Base-by-base conservation (phyloP, 1,140 invertebrate genomes). In the Papilio aristodemus region DNA sequence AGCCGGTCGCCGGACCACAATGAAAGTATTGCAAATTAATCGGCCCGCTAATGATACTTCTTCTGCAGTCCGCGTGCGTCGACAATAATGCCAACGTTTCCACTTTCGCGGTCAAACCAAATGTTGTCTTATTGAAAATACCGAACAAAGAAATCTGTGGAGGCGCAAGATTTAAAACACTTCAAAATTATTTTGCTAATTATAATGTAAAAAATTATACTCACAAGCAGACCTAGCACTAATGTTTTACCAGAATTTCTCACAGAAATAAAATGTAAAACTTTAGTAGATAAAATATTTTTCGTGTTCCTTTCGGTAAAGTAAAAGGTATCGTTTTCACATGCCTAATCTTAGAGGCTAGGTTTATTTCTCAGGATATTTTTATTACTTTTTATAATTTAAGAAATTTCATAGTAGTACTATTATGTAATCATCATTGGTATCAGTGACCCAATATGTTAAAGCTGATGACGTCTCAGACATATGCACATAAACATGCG, bases 31-130 rank as follows among this genome's bases (percentile, higher is more conserved):
- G 74, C 72, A 78, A 79, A 81, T 79, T 71, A 78, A 79, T 73
- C 69, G 69, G 76, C 81, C 67, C 68, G 66, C 72, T 81, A 85
- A 85, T 83, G 71, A 84, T 71, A 78, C 57, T 77, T 77, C 77
- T 62, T 39, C 39, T 32, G 66, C 43, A 67, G 66, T 60, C 60
- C 68, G 74, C 75, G 71, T 76, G 76, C 80, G 74, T 75, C 77
- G 79, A 84, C 83, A 85, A 87, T 83, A 77, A 76, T 73, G 70
- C 58, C 60, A 73, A 77, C 62, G 77, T 79, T 81, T 67, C 81
- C 76, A 85, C 80, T 86, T 87, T 86, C 84, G 83, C 78, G 84
- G 83, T 84, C 73, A 70, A 68, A 69, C 84, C 85, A 87, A 84
- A 86, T 87, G 85, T 83, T 86, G 74, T 71, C 72, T 67, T 77